Percentiles rank a stretch among this genome's conserved stretches.
These are phyloP conservation scores for Episyrphus balteatus DNA, from an alignment of 1,140 invertebrate genomes.

Conservation along the genomic window DNA sequence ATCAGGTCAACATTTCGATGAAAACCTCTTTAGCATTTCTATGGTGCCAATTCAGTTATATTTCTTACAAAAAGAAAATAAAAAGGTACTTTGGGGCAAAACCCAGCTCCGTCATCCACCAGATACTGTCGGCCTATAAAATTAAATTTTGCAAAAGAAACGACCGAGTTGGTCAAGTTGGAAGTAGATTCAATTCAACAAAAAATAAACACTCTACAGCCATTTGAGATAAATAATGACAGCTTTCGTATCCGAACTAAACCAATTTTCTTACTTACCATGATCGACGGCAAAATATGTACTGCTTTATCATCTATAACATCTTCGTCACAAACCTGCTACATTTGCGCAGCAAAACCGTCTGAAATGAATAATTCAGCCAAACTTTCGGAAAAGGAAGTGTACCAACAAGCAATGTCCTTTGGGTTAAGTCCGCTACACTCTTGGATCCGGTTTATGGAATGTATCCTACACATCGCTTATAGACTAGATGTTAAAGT, in stretches of 20 bases:
- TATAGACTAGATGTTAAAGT: slow-evolving; percentile 9
- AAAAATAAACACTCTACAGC: neutral
- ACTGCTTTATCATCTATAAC: slow-evolving; percentile 16
- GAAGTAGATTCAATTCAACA: slow-evolving; percentile 11
- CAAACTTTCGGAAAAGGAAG: neutral
- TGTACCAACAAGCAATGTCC: neutral
- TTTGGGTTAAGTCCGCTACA: slow-evolving; percentile 10
- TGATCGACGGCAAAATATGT: slow-evolving; percentile 26
- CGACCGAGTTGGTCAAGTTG: slow-evolving; percentile 5
- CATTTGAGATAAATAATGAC: neutral
- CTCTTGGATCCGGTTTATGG: slow-evolving; percentile 10
- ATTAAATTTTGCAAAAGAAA: slow-evolving; percentile 16
- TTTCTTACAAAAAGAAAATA: slow-evolving; percentile 6
- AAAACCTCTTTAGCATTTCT: slow-evolving; percentile 2
- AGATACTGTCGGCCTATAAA: slow-evolving; percentile 13
- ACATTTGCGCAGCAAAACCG: slow-evolving; percentile 6
- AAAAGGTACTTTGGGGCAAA: slow-evolving; percentile 13
- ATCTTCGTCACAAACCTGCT: slow-evolving; percentile 11
- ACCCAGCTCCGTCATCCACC: slow-evolving; percentile 9
- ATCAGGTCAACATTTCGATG: slow-evolving; percentile 1
- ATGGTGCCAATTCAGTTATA: slow-evolving; percentile 9
- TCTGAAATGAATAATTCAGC: neutral
- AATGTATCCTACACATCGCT: slow-evolving; percentile 11
- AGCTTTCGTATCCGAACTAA: neutral
- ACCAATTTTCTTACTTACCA: slow-evolving; percentile 14